Evolutionary conservation across 2,888 invertebrate species (phyloP), one percentile per base, ranked within the genome.

Genomic region (Eupithecia inturbata): DNA sequence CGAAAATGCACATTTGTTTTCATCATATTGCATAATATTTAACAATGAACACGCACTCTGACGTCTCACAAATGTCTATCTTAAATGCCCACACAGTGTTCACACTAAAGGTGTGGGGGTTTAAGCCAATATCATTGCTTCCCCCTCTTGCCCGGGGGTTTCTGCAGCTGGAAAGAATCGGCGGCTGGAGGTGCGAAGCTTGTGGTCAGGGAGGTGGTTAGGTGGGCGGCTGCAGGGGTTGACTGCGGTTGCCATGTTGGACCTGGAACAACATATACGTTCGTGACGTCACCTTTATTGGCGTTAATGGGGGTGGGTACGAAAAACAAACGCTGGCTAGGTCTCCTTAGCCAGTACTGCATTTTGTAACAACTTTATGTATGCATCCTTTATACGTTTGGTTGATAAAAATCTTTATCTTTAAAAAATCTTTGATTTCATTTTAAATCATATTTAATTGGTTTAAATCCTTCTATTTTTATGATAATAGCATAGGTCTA

Each of bases 131-230:
- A 64, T 95, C 93, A 96, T 92, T 96, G 96, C 84, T 97, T 97
- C 75, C 96, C 96, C 77, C 97, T 92, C 88, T 97, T 97, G 5
- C 93, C 93, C 75, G 97, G 97, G 39, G 97, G 97, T 83, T 96
- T 96, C 89, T 97, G 96, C 62, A 97, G 94, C 83, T 96, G 96
- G 90, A 97, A 97, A 45, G 87, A 82, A 9, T 84, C 81, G 7
- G 84, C 81, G 3, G 89, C 81, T 1, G 86, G 77, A 0, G 82
- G 53, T 22, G 87, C 86, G 71, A 91, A 84, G n/a, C 86, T 84
- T 69, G 85, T 75, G 79, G 85, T 85, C 62, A 89, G 70, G 0
- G 89, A 84, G 16, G 90, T 80, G 78, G 79, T 86, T 1, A 87
- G 60, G 7, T 19, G 19, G 41, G 74, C 28, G 14, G 72, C 16